A percentile compares a stretch with the other conserved stretches of the same genome.
Evolutionary conservation across 2,888 invertebrate genomes (phyloP).

Genomic region (Pollenia amentaria): DNA sequence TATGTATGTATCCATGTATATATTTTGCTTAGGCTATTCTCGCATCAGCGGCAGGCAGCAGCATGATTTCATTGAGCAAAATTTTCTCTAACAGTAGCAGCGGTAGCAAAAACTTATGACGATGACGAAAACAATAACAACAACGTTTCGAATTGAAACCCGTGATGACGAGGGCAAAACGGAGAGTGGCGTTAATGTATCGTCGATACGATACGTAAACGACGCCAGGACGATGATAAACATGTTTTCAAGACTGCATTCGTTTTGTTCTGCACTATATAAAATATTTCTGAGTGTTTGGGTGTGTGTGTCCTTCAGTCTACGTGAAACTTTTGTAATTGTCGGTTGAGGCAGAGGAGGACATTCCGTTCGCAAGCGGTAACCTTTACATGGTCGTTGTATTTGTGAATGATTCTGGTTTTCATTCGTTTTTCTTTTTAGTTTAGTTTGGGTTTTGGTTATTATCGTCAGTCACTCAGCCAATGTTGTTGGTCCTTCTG

Average conservation of each 20-base stretch:
- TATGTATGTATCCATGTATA: neutral
- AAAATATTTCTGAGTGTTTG: neutral
- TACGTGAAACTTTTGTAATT: slow-evolving; percentile 64
- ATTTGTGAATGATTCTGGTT: slow-evolving; percentile 78
- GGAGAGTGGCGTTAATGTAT: slow-evolving; percentile 57
- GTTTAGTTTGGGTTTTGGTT: slow-evolving; percentile 70
- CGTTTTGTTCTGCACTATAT: slow-evolving; percentile 1
- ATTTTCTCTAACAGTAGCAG: slow-evolving; percentile 50
- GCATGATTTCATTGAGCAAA: slow-evolving; percentile 70
- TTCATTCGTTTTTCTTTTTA: slow-evolving; percentile 37
- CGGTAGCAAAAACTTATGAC: slow-evolving; percentile 55
- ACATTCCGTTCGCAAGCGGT: slow-evolving; percentile 75
- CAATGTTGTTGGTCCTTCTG: slow-evolving; percentile 50
- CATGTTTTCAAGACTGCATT: slow-evolving; percentile 40
- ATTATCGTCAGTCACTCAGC: slow-evolving; percentile 74
- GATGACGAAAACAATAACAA: slow-evolving; percentile 34
- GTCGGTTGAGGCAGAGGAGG: slow-evolving; percentile 75
- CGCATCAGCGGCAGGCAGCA: slow-evolving; percentile 62
- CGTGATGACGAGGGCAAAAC: slow-evolving; percentile 30
- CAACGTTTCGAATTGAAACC: neutral
- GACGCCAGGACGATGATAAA: slow-evolving; percentile 53
- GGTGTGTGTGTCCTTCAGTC: slow-evolving; percentile 35
- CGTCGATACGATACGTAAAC: slow-evolving; percentile 37
- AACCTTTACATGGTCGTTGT: slow-evolving; percentile 74
- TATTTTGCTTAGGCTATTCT: slow-evolving; percentile 6